Evolutionary conservation across 2,797 vertebrate species (phyloP).

Genomic region (Distichodus sexfasciatus): DNA sequence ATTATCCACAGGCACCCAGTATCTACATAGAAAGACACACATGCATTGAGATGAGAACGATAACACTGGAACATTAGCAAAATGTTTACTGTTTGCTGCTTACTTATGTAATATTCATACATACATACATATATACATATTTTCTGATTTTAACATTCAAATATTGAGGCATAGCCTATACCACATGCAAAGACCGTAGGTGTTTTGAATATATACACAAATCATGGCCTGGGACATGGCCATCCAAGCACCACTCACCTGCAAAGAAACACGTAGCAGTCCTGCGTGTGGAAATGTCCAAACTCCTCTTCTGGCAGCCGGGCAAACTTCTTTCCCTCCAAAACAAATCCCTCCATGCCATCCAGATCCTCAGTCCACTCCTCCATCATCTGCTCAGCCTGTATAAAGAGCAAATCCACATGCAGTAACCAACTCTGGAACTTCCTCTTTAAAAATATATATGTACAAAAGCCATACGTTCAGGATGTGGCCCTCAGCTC

Average conservation of each 20-base stretch:
- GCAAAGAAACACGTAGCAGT: constrained; percentile 98
- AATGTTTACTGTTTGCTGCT: no score
- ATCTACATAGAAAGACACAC: constrained; percentile 67
- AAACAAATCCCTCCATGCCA: constrained; percentile 96
- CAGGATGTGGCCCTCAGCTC: no score
- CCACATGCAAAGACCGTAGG: no score
- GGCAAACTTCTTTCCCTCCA: constrained; percentile 96
- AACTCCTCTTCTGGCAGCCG: constrained; percentile 96
- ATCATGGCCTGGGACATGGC: no score
- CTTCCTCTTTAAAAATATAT: not conserved
- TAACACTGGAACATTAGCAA: no score
- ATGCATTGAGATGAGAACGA: not conserved
- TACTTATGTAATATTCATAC: no score
- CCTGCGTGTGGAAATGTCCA: constrained; percentile 93
- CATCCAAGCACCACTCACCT: constrained; percentile 67
- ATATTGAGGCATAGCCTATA: no score
- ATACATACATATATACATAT: no score
- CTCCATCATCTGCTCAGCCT: constrained; percentile 97
- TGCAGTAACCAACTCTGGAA: not conserved
- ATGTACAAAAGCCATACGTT: no score
- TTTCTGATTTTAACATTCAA: no score
- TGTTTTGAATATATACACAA: no score
- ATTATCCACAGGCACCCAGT: constrained; percentile 94
- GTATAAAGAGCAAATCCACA: not conserved
- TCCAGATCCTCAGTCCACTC: constrained; percentile 98